Conservation (phyloP, 1,140 invertebrate species). For the Atta colombica region DNA sequence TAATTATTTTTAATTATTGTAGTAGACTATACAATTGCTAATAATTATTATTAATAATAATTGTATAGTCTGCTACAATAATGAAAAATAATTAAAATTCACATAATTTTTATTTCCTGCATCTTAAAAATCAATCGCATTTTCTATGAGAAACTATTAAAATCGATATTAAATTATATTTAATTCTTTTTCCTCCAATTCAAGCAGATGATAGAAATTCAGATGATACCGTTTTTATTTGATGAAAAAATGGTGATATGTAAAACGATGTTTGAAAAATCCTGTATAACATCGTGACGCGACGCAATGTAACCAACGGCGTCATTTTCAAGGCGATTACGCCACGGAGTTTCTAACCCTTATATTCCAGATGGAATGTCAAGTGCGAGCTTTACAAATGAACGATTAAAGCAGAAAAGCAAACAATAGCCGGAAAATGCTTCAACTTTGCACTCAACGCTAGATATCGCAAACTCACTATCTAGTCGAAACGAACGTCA, state of each 20-base stretch:
- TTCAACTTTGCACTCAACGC: constrained; percentile 39
- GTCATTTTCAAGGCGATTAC: constrained; percentile 72
- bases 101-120: neutral
- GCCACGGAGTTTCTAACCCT: constrained; percentile 65
- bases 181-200: neutral
- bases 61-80: neutral
- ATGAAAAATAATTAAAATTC: constrained; percentile 8
- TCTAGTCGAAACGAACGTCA: constrained; percentile 51
- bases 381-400: constrained; percentile 60
- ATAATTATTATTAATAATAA: neutral
- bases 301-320: constrained; percentile 69
- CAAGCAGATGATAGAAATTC: neutral
- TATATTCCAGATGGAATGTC: constrained; percentile 49
- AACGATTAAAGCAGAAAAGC: constrained; percentile 46
- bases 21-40: no score
- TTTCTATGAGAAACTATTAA: no score
- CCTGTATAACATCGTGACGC: constrained; percentile 42
- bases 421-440: constrained; percentile 56
- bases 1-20: no score
- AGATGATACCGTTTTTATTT: neutral
- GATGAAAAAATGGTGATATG: neutral
- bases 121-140: neutral
- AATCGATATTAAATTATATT: constrained; percentile 1
- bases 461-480: constrained; percentile 34
- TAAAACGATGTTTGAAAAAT: neutral